These are phyloP conservation scores for Siderastrea siderea DNA, from an alignment of 92 coral and sea anemone genomes.

Conservation along the genomic window DNA sequence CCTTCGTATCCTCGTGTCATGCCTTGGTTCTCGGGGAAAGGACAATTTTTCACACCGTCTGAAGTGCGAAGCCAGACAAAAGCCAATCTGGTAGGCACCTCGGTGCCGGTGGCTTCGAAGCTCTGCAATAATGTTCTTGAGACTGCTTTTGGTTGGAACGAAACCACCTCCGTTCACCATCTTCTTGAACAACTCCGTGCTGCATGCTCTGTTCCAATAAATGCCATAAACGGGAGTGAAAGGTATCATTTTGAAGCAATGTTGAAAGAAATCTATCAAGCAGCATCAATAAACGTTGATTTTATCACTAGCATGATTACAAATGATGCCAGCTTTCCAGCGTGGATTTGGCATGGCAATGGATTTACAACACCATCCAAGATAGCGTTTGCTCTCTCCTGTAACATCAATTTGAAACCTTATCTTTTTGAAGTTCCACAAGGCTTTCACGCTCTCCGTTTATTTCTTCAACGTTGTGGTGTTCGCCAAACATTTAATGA, in stretches of 20 bases:
- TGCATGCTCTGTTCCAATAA: conserved; percentile 26
- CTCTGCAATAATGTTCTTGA: conserved; percentile 20
- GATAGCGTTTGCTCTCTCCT: conserved; percentile 55
- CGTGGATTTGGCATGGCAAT: conserved; percentile 92
- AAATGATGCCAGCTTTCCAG: conserved; percentile 35
- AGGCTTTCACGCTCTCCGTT: conserved; percentile 42
- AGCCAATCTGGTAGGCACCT: conserved; percentile 75
- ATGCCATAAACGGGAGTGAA: conserved; percentile 23
- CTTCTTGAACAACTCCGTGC: conserved; percentile 68
- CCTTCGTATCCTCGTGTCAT: conserved; percentile 73
- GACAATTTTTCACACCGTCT: conserved; percentile 61
- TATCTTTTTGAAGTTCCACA: conserved; percentile 70
- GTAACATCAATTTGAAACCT: conserved; percentile 74
- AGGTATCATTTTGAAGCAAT: conserved; percentile 64
- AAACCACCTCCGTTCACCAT: conserved; percentile 50
- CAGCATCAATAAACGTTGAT: conserved; percentile 38
- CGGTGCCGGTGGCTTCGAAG: conserved; percentile 69
- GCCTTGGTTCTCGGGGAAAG: conserved; percentile 67
- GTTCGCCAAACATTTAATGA: conserved; percentile 66
- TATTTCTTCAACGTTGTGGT: conserved; percentile 66
- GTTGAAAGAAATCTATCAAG: conserved; percentile 74
- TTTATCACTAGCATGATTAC: not conserved
- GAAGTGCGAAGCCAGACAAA: conserved; percentile 57
- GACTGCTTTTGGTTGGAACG: conserved; percentile 72
- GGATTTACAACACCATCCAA: conserved; percentile 78